Base-by-base conservation (phyloP, 2,888 invertebrate species). In the Dynastes grantii region DNA sequence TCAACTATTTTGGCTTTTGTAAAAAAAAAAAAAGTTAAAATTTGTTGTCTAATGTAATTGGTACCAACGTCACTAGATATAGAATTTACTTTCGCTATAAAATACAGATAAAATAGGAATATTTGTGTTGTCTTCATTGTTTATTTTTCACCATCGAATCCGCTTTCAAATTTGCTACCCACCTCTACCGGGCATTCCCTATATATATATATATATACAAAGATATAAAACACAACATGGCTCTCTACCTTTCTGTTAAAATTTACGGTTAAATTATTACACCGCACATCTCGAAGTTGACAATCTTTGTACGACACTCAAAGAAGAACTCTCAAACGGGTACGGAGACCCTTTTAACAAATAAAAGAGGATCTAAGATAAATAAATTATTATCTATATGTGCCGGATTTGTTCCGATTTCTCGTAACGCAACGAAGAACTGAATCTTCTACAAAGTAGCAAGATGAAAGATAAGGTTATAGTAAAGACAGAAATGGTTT, bases 201-300 rank as follows among this genome's bases (percentile, higher is more conserved):
- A 9, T 45, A 45, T 45, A 45, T 45, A 22, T 67, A 22, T 40
- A 45, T 67, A 67, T 22, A 68, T 5, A 68, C 22, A 68, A 37
- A 65, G 13, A 65, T 45, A 45, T 65, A 22, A 11, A 68, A 49
- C 51, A 68, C 51, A 65, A 65, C 16, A 65, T 65, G 22, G 68
- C 68, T 68, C 68, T 68, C 68, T 68, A 76, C 58, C 45, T 76
- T 76, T 76, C 49, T 29, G 64, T 76, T 76, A 64, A 37, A 63
- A 65, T 75, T 45, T 75, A 61, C 63, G 40, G 32, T 32, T 63
- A 63, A 63, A 29, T 63, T 32, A 63, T 29, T 11, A 11, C 8
- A n/a, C 63, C 63, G 63, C 45, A 40, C 9, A 68, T 51, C 51
- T 27, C 51, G 61, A 58, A 75, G 73, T 13, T 75, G 73, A 75